Evolutionary conservation across 2,113 vertebrate species (phyloP), one percentile per base, ranked within the genome.

Genomic region (Pollachius pollachius): DNA sequence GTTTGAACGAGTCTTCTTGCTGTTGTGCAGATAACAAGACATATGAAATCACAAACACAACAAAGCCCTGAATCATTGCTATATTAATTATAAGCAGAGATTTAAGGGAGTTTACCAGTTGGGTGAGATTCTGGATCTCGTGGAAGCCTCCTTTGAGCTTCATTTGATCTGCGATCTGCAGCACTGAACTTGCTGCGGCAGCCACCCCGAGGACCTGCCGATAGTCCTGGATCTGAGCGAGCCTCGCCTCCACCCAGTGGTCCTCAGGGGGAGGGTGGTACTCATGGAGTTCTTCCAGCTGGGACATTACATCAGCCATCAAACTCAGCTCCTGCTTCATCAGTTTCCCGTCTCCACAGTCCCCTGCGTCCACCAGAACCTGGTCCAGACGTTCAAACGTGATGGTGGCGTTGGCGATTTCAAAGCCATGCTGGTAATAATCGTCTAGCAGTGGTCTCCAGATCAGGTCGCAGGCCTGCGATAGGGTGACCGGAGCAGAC

Each of bases 221-320:
- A 1, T 92, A 93, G 56, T 89, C 62, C 73, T 83, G 82, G 72
- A 93, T 90, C 79, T 91, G 85, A 59, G 0, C 0, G 0, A 84
- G 62, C 0, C 87, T 84, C 5, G 0, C 1, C 6, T 81, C 57
- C 15, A 71, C 71, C 88, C 90, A 90, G 63, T 73, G 52, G 2
- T 18, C 2, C 13, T 77, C 58, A 6, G 67, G 21, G 4, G 30
- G 30, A 34, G 30, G 30, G 30, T 0, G 4, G 4, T 4, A 4
- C 30, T 34, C 0, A 25, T 4, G 16, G 6, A 4, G 0, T 30
- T 34, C 12, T 18, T 3, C 0, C 4, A 37, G 34, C 8, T 52
- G 37, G 27, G 57, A 7, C 3, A 88, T 0, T 17, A 18, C 18
- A 62, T 64, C 62, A 0, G 65, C 75, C 88, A 93, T 89, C 68